Evolutionary conservation across 1,140 invertebrate species (phyloP).

Genomic region (Dryas iulia): DNA sequence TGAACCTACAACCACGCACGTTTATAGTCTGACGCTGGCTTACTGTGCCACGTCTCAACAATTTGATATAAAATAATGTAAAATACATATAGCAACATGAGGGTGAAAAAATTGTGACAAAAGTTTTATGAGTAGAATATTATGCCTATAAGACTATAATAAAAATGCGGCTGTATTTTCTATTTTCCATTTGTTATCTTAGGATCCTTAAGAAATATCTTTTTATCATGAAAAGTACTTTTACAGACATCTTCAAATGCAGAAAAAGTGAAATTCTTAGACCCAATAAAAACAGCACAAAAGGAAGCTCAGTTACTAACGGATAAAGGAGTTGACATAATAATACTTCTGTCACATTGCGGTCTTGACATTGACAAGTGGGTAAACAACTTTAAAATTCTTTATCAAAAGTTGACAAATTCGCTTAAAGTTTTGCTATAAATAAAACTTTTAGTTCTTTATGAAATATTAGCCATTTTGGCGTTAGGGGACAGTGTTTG

Average conservation of each 20-base stretch:
- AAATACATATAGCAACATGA: too few species aligned
- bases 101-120: too few species aligned
- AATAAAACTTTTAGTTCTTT: neutral
- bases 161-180: neutral
- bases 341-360: constrained; percentile 90
- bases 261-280: constrained; percentile 81
- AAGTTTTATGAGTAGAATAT: too few species aligned
- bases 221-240: neutral
- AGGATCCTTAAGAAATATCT: neutral
- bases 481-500: too few species aligned
- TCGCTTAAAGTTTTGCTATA: neutral
- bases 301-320: constrained; percentile 83
- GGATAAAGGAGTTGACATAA: constrained; percentile 85
- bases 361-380: constrained; percentile 85
- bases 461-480: neutral
- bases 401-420: neutral
- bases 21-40: too few species aligned
- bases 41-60: too few species aligned
- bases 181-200: neutral
- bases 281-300: constrained; percentile 84
- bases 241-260: constrained; percentile 54
- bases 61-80: too few species aligned
- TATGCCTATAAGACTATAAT: neutral
- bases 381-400: constrained; percentile 31
- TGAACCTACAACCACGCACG: too few species aligned